These are phyloP conservation scores for Morone saxatilis DNA, from an alignment of 2,113 vertebrate genomes.

Conservation along the genomic window DNA sequence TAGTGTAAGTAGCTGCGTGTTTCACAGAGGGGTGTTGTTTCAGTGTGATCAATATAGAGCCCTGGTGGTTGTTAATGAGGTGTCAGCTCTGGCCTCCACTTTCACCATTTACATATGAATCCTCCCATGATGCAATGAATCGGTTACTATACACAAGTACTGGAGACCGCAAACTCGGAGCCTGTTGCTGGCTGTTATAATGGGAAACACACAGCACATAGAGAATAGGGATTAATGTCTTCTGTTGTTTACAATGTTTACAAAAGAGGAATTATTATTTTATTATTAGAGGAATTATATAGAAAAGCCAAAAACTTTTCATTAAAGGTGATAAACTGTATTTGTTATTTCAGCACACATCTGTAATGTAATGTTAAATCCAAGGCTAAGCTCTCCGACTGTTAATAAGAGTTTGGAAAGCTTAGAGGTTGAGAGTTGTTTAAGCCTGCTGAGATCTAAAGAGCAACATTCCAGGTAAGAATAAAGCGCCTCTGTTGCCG, in stretches of 20 bases:
- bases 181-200: not conserved
- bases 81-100: not conserved
- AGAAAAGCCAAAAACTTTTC: not conserved
- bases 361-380: constrained; percentile 16
- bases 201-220: not conserved
- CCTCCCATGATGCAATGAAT: not conserved
- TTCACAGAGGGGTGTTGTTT: not conserved
- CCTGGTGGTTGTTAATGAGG: constrained; percentile 28
- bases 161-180: not conserved
- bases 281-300: no score
- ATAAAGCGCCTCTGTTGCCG: not conserved
- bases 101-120: constrained; percentile 33
- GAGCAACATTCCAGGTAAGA: not conserved
- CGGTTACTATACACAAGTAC: constrained; percentile 1
- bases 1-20: not conserved
- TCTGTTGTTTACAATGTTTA: not conserved
- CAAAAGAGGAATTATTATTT: not conserved
- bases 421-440: not conserved
- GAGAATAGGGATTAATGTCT: not conserved
- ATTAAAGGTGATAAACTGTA: not conserved
- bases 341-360: not conserved
- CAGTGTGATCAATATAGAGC: constrained; percentile 21
- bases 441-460: not conserved
- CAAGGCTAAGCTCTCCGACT: not conserved
- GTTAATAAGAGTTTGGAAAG: not conserved